Evolutionary conservation across 2,113 vertebrate genomes (phyloP).

Genomic region (Amblyopsis rosae): DNA sequence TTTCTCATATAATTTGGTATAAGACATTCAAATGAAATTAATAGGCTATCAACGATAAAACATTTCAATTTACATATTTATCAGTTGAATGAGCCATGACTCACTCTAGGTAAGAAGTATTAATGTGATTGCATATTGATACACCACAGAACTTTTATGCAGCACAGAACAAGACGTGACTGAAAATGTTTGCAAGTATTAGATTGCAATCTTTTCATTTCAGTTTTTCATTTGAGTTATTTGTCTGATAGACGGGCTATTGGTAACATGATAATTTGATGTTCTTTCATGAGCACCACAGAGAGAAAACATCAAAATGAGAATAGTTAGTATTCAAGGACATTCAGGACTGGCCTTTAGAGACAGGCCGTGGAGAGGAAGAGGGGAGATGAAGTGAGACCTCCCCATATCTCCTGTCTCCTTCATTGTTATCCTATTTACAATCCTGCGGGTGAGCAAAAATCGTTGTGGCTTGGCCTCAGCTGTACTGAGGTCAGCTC

Average conservation of each 20-base stretch:
- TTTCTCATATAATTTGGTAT: constrained; percentile 75
- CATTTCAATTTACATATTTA: constrained; percentile 81
- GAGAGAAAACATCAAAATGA: constrained; percentile 38
- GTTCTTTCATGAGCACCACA: constrained; percentile 23
- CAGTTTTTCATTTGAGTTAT: constrained; percentile 37
- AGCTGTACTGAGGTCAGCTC: constrained; percentile 80
- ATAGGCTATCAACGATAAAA: constrained; percentile 73
- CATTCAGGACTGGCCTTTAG: constrained; percentile 58
- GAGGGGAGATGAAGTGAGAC: constrained; percentile 34
- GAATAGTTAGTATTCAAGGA: constrained; percentile 56
- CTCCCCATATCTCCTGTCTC: constrained; percentile 45
- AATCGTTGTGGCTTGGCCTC: constrained; percentile 69
- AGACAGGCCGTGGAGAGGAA: constrained; percentile 38
- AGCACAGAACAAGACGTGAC: constrained; percentile 57
- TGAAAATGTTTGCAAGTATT: constrained; percentile 39
- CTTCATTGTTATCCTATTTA: constrained; percentile 70
- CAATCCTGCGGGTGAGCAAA: constrained; percentile 79
- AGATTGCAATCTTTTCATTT: constrained; percentile 30
- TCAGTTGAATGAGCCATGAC: constrained; percentile 75
- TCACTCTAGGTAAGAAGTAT: constrained; percentile 76
- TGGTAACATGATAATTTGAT: constrained; percentile 23
- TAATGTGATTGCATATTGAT: constrained; percentile 74
- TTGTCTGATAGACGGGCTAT: constrained; percentile 33
- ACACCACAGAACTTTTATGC: constrained; percentile 60
- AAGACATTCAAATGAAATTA: constrained; percentile 78